Evolutionary conservation across 2,113 vertebrate genomes (phyloP).

Genomic region (Candoia aspera): DNA sequence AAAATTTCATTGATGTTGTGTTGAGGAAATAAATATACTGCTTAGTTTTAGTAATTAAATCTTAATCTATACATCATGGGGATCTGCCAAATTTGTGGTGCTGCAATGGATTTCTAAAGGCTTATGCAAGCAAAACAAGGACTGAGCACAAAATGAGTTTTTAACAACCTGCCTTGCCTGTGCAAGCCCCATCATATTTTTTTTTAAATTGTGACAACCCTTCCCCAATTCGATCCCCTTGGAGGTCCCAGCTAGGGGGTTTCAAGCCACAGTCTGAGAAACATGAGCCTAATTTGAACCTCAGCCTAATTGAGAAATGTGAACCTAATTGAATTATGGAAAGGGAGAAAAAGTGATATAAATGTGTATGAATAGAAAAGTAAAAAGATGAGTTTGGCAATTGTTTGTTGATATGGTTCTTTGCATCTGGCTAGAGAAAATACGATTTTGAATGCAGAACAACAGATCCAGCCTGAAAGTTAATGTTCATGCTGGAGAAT

Average conservation of each 20-base stretch:
- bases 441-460: background rate
- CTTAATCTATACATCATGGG: background rate
- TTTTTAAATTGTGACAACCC: background rate
- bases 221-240: background rate
- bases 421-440: background rate
- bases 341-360: too few species aligned
- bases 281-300: background rate
- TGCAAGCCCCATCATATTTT: background rate
- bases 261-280: background rate
- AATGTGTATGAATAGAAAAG: background rate
- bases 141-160: background rate
- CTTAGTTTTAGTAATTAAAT: background rate
- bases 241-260: background rate
- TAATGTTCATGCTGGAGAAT: background rate
- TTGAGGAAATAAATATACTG: background rate
- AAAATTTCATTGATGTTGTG: background rate
- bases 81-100: background rate
- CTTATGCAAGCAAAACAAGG: too few species aligned
- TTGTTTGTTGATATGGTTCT: background rate
- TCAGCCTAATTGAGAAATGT: background rate
- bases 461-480: background rate
- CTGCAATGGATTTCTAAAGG: background rate
- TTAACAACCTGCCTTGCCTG: background rate
- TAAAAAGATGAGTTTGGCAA: background rate
- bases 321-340: background rate